A percentile compares a stretch with the other conserved stretches of the same genome.
Evolutionary conservation across 2,797 vertebrate genomes (phyloP).

Genomic region (Hydrolagus colliei): DNA sequence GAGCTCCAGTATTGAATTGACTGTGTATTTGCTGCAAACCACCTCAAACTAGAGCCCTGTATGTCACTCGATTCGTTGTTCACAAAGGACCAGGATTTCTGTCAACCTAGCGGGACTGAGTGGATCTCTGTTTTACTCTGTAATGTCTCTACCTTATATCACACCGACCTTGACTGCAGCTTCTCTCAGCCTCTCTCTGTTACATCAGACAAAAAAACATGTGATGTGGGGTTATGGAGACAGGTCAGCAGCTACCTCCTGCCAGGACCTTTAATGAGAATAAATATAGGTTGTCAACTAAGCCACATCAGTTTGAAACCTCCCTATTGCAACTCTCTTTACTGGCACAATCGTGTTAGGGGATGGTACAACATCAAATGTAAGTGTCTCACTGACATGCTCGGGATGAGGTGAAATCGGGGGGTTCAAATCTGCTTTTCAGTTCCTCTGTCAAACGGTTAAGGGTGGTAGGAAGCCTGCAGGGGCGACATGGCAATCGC

Average conservation of each 20-base stretch:
- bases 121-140: too few species aligned
- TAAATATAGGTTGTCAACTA: slow-evolving; percentile 2
- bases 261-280: slow-evolving; percentile 14
- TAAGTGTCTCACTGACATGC: slow-evolving; percentile 16
- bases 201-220: background rate
- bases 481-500: background rate
- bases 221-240: background rate
- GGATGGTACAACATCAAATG: slow-evolving; percentile 18
- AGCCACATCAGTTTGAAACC: slow-evolving; percentile 19
- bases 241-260: background rate
- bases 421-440: background rate
- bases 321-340: slow-evolving; percentile 22
- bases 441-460: slow-evolving; percentile 12
- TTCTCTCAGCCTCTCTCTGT: background rate
- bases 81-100: too few species aligned
- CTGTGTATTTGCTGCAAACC: too few species aligned
- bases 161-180: background rate
- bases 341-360: background rate
- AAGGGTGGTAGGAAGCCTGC: background rate
- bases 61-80: too few species aligned
- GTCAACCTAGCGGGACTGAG: too few species aligned
- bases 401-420: background rate
- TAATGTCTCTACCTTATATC: background rate
- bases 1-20: too few species aligned
- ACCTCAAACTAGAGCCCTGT: too few species aligned